phyloP scores from a whole-genome alignment of 2,113 vertebrate genomes.

The Neotoma lepida region DNA sequence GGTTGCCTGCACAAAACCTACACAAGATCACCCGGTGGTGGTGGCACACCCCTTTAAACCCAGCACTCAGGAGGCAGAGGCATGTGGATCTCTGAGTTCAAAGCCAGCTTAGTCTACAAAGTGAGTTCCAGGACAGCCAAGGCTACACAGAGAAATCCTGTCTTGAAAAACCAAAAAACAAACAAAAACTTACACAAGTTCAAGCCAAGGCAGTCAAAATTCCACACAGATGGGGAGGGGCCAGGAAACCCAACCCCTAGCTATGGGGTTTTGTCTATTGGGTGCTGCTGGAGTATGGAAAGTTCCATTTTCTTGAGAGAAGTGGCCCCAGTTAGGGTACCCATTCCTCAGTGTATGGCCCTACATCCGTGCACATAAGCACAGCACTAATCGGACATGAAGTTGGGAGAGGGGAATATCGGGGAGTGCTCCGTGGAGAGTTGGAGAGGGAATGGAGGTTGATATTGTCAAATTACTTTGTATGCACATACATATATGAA shows the following conservation, averaged over 20 bases:
- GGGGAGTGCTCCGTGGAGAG: background rate
- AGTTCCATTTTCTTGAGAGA: background rate
- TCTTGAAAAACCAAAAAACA: background rate
- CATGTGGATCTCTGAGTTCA: background rate
- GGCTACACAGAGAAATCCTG: background rate
- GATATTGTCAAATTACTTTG: background rate
- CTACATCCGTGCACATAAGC: background rate
- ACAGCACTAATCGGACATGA: background rate
- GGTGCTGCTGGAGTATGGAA: background rate
- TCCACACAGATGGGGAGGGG: background rate
- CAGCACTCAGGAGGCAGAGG: background rate
- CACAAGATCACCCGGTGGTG: background rate
- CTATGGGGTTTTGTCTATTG: background rate
- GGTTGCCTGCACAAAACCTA: background rate
- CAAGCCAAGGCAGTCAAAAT: background rate
- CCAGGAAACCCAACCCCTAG: background rate
- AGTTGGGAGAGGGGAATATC: background rate
- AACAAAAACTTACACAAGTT: background rate
- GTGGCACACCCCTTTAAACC: background rate
- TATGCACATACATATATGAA: background rate
- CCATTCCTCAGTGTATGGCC: background rate
- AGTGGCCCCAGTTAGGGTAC: background rate
- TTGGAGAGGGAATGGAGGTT: background rate
- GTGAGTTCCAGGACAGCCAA: background rate
- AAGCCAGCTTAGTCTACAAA: background rate